Evolutionary conservation across 2,888 invertebrate species (phyloP).

Genomic region (Anthrax anthrax): DNA sequence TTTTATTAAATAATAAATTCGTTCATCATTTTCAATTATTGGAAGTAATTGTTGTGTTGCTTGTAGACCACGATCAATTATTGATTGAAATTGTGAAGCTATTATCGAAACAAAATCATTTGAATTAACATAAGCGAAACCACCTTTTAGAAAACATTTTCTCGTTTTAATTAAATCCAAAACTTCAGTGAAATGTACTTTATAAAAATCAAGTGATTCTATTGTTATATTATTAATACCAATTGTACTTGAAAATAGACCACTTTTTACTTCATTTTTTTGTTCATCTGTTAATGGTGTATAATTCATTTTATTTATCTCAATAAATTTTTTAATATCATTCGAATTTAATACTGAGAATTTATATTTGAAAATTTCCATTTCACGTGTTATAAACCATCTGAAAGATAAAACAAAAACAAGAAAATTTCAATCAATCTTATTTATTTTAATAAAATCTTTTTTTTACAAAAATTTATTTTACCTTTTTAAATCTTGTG

Average conservation of each 20-base stretch:
- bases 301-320: slow-evolving; percentile 51
- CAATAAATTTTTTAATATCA: slow-evolving; percentile 52
- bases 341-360: slow-evolving; percentile 44
- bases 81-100: slow-evolving; percentile 53
- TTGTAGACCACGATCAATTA: slow-evolving; percentile 28
- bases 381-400: slow-evolving; percentile 82
- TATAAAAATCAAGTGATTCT: slow-evolving; percentile 54
- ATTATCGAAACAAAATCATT: slow-evolving; percentile 75
- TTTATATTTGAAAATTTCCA: slow-evolving; percentile 75
- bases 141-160: slow-evolving; percentile 62
- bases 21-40: slow-evolving; percentile 69
- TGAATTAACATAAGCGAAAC: slow-evolving; percentile 77
- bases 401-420: slow-evolving; percentile 17
- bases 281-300: slow-evolving; percentile 51
- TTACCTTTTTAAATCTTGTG: slow-evolving; percentile 57
- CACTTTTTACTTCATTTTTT: slow-evolving; percentile 44
- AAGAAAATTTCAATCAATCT: background rate
- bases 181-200: slow-evolving; percentile 78
- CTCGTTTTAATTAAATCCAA: slow-evolving; percentile 66
- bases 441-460: too few species aligned
- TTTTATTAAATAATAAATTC: slow-evolving; percentile 56
- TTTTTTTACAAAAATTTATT: background rate
- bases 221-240: slow-evolving; percentile 40
- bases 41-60: slow-evolving; percentile 42
- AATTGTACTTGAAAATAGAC: slow-evolving; percentile 46